Evolutionary conservation across 2,888 invertebrate genomes (phyloP), one percentile per base, ranked within the genome.

Genomic region (Suillia variegata): DNA sequence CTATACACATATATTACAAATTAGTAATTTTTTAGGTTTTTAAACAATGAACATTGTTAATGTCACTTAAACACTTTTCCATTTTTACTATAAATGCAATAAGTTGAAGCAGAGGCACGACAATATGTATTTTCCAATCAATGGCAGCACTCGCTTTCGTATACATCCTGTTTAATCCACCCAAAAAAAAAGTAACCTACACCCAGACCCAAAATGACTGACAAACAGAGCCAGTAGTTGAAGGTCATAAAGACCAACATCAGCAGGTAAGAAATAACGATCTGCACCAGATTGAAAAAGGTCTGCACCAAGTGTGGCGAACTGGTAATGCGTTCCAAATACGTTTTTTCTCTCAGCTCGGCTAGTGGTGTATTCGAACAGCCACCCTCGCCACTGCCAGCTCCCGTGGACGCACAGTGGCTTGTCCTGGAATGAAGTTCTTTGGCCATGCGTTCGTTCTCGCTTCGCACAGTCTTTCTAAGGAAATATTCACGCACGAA

Each of bases 401-500:
- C 64, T 0, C 21, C 59, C 42, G 13, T 45, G 5, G 24, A 13
- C 5, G 33, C 51, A 12, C 42, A 13, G 34, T 52, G 24, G 47
- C 20, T 45, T 15, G 33, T 65, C 58, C 74, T 76, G 2, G 59
- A 65, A 6, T 69, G 69, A 15, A 70, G 54, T 59, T 71, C 74
- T 49, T 59, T 57, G 6, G 72, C 70, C 33, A 67, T 53, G 5
- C 71, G 67, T 31, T 73, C 69, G 1, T 67, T 62, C 59, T 73
- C 69, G 49, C 66, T 67, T 17, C 70, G 70, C 1, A 70, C 67
- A 2, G 70, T 69, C 20, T 66, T 61, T 2, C 71, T 67, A 17
- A 73, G 50, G 38, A 76, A 63, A 12, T 71, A 82, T 69, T 86
- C 86, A 0, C 87, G 80, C 74, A 84, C 90, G 83, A 94, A 96